These are phyloP conservation scores for Drosophila paulistorum DNA, from an alignment of 1,140 invertebrate genomes.

Conservation along the genomic window DNA sequence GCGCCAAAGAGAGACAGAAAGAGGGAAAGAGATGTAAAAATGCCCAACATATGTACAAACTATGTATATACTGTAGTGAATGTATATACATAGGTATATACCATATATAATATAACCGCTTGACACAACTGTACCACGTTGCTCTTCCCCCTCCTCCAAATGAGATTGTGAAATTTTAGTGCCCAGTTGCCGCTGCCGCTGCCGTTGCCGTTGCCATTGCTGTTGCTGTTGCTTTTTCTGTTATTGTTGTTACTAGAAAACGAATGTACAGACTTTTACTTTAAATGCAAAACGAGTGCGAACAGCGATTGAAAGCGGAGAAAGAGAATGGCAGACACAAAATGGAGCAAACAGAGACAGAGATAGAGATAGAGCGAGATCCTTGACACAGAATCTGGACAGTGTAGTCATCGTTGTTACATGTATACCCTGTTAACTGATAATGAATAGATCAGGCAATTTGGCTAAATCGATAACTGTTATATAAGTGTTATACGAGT, in stretches of 20 bases:
- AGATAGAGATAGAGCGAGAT: constrained; percentile 14
- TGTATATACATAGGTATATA: not conserved
- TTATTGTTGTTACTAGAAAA: constrained; percentile 31
- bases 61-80: constrained; percentile 3
- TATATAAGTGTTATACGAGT: no score
- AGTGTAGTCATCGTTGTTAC: constrained; percentile 37
- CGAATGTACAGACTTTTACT: constrained; percentile 51
- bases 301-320: constrained; percentile 10
- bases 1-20: constrained; percentile 10
- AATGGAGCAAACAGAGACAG: constrained; percentile 34
- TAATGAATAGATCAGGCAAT: not conserved
- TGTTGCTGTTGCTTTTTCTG: constrained; percentile 10
- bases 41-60: constrained; percentile 9
- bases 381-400: constrained; percentile 50
- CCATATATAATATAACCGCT: constrained; percentile 42
- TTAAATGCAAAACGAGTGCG: constrained; percentile 59
- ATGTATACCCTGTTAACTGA: constrained; percentile 13
- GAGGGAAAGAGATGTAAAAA: constrained; percentile 5
- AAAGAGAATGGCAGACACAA: not conserved
- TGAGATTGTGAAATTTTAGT: constrained; percentile 56
- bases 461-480: not conserved
- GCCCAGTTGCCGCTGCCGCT: constrained; percentile 17
- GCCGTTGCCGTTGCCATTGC: not conserved
- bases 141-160: not conserved
- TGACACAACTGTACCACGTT: constrained; percentile 36